Conservation (phyloP, 35 echinoderm and acorn worm genomes). For the Holothuria glaberrima region DNA sequence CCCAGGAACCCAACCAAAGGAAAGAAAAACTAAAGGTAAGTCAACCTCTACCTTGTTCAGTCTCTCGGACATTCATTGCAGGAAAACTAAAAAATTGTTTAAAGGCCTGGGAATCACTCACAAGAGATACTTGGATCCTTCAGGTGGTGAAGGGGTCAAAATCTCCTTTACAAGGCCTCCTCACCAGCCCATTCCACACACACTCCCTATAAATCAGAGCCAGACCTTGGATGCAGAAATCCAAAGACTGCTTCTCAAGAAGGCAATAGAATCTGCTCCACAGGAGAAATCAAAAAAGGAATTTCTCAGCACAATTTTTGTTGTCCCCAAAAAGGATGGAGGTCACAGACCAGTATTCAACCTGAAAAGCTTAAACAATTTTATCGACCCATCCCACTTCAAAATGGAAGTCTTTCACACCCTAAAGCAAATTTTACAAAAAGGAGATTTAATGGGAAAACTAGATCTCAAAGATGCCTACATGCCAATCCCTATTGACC, state of each 20-base stretch:
- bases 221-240: slow-evolving; percentile 1
- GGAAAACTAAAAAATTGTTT: not conserved
- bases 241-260: not conserved
- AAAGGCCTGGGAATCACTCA: not conserved
- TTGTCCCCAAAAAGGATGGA: slow-evolving; percentile 30
- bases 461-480: slow-evolving; percentile 12
- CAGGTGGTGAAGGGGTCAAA: slow-evolving; percentile 49
- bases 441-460: slow-evolving; percentile 7
- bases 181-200: not conserved
- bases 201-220: not conserved
- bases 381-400: slow-evolving; percentile 1
- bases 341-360: slow-evolving; percentile 53
- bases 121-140: slow-evolving; percentile 14
- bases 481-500: slow-evolving; percentile 7
- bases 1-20: slow-evolving; percentile 1
- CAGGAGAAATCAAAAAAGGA: not conserved
- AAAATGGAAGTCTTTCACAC: slow-evolving; percentile 50
- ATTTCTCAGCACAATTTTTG: slow-evolving; percentile 20
- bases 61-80: not conserved
- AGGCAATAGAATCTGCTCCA: slow-evolving; percentile 22
- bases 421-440: slow-evolving; percentile 18
- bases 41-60: not conserved
- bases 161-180: slow-evolving; percentile 10
- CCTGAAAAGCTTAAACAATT: not conserved
- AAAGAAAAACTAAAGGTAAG: slow-evolving; percentile 10